phyloP scores from a whole-genome alignment of 2,888 invertebrate genomes.

The Lepeophtheirus nordmannii region DNA sequence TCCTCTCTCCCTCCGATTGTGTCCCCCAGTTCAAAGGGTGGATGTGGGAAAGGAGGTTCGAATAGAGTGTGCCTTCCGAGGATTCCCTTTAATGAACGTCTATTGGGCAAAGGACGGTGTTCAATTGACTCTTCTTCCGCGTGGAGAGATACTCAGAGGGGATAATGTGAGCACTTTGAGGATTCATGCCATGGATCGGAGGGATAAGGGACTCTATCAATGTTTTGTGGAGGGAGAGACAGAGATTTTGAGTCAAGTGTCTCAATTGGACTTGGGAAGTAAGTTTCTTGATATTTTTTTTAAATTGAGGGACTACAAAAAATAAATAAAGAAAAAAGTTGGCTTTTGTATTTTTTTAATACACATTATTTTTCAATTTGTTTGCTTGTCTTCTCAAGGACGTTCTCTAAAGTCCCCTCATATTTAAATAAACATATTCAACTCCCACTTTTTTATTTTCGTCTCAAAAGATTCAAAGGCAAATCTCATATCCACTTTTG shows the following conservation, averaged over 20 bases:
- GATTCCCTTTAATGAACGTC: conserved; percentile 5
- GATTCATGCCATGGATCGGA: conserved; percentile 76
- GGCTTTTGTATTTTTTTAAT: too few relatives aligned
- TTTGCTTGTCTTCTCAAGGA: too few relatives aligned
- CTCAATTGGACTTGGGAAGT: not conserved
- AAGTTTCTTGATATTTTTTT: not conserved
- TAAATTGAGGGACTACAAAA: not conserved
- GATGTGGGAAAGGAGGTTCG: conserved; percentile 11
- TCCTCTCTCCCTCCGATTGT: not conserved
- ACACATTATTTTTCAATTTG: too few relatives aligned
- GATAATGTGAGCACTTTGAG: conserved; percentile 43
- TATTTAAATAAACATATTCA: too few relatives aligned
- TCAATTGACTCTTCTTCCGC: not conserved
- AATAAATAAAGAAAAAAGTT: too few relatives aligned
- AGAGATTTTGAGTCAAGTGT: not conserved
- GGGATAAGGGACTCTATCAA: conserved; percentile 93
- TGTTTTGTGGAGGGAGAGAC: conserved; percentile 50
- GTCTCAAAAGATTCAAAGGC: not conserved
- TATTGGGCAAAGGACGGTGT: conserved; percentile 6
- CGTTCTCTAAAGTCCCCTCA: too few relatives aligned
- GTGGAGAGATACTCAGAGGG: not conserved
- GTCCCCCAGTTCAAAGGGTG: not conserved
- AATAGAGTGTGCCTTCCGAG: not conserved
- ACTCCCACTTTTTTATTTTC: not conserved
- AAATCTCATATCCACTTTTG: not conserved